phyloP scores from a whole-genome alignment of 1,140 invertebrate genomes.

The Achroia grisella region DNA sequence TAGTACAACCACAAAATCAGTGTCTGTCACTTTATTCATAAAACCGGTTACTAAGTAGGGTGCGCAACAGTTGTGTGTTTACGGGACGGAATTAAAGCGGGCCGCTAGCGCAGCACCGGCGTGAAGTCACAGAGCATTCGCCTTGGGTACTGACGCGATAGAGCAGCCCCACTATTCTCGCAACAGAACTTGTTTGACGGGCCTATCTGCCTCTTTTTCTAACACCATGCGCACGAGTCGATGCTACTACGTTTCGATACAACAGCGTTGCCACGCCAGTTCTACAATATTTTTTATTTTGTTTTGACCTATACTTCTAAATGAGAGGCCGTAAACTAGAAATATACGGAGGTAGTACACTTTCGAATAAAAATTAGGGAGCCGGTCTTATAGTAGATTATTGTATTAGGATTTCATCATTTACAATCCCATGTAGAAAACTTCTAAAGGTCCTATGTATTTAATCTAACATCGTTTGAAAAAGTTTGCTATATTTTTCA shows the following conservation, averaged over 20 bases:
- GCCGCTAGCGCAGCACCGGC: conserved; percentile 15
- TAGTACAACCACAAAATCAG: conserved; percentile 43
- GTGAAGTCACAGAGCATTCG: conserved; percentile 37
- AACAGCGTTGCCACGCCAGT: conserved; percentile 53
- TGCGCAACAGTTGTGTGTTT: conserved; percentile 35
- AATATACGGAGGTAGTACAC: too few species aligned
- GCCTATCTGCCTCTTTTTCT: conserved; percentile 52
- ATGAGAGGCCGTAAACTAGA: conserved; percentile 65
- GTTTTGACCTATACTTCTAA: conserved; percentile 55
- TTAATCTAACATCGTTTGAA: too few species aligned
- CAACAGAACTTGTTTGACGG: conserved; percentile 45
- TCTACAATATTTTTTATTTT: conserved; percentile 62
- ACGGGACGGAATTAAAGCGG: conserved; percentile 18
- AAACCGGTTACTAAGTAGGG: conserved; percentile 27
- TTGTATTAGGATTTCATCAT: too few species aligned
- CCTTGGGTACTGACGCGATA: conserved; percentile 45
- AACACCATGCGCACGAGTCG: conserved; percentile 54
- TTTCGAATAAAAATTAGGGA: conserved; percentile 25
- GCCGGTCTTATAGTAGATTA: conserved; percentile 17
- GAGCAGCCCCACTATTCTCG: conserved; percentile 34
- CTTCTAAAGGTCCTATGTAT: too few species aligned
- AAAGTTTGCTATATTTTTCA: too few species aligned
- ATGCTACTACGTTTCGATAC: conserved; percentile 39
- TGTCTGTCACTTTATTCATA: conserved; percentile 29
- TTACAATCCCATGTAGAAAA: too few species aligned